Evolutionary conservation across 1,140 invertebrate species (phyloP).

Genomic region (Camponotus pennsylvanicus): DNA sequence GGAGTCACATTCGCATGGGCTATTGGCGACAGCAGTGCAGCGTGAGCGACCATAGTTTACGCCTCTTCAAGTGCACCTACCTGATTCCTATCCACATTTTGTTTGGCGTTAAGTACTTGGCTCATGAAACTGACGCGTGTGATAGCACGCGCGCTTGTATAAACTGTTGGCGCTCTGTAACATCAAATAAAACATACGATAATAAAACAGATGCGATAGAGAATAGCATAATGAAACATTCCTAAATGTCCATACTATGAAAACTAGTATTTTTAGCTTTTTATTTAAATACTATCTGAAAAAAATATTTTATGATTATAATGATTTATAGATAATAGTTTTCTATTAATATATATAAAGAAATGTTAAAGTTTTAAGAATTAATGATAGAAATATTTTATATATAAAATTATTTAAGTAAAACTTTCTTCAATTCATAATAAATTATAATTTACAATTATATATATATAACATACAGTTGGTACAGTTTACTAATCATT

Average conservation of each 20-base stretch:
- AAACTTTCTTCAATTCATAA: too few relatives aligned
- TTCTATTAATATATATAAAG: too few relatives aligned
- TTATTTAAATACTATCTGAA: too few relatives aligned
- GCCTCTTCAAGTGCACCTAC: slow-evolving; percentile 77
- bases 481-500: too few relatives aligned
- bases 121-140: slow-evolving; percentile 40
- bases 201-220: slow-evolving; percentile 4
- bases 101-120: slow-evolving; percentile 49
- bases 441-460: too few relatives aligned
- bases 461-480: too few relatives aligned
- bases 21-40: slow-evolving; percentile 82
- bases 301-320: too few relatives aligned
- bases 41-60: slow-evolving; percentile 79
- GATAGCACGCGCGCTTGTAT: slow-evolving; percentile 31
- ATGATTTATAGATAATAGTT: too few relatives aligned
- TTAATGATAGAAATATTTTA: too few relatives aligned
- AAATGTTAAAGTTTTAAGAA: too few relatives aligned
- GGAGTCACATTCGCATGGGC: slow-evolving; percentile 82
- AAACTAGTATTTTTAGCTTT: neutral
- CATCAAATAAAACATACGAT: slow-evolving; percentile 31
- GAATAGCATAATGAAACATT: neutral
- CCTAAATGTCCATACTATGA: neutral
- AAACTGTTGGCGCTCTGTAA: slow-evolving; percentile 12
- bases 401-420: too few relatives aligned
- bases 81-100: slow-evolving; percentile 34